phyloP scores from a whole-genome alignment of 2,797 vertebrate genomes.

The Alosa sapidissima region DNA sequence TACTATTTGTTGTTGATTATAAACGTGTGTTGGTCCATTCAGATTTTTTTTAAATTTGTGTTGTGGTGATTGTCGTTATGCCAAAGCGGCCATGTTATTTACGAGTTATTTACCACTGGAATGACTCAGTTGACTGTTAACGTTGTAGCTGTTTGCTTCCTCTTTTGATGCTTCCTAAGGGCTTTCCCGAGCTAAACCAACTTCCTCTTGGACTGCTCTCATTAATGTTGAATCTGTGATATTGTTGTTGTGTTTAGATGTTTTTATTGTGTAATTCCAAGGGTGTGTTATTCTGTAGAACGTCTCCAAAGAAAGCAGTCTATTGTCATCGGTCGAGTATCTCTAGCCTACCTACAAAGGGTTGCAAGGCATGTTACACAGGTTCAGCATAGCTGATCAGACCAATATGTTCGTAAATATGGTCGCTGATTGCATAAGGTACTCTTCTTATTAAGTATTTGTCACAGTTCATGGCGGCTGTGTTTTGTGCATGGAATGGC shows the following conservation, averaged over 20 bases:
- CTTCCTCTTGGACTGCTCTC: background rate
- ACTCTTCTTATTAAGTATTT: background rate
- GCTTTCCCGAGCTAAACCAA: conserved; percentile 6
- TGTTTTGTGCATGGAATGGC: background rate
- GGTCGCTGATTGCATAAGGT: background rate
- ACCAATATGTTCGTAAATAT: background rate
- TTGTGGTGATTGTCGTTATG: background rate
- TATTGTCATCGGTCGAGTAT: background rate
- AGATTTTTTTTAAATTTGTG: too few species aligned
- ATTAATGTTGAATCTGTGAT: background rate
- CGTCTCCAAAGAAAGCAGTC: background rate
- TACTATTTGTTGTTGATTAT: background rate
- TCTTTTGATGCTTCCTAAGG: background rate
- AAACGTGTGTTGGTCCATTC: background rate
- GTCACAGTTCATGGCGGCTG: background rate
- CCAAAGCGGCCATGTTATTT: background rate
- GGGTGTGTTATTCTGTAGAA: background rate
- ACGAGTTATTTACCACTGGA: background rate
- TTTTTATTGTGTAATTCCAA: background rate
- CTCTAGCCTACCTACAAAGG: background rate
- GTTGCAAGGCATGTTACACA: background rate
- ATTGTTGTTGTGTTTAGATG: background rate
- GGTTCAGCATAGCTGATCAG: background rate
- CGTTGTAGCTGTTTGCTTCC: background rate
- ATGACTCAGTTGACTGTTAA: background rate